These are phyloP conservation scores for Brachyistius frenatus DNA, from an alignment of 2,113 vertebrate species.

Conservation along the genomic window DNA sequence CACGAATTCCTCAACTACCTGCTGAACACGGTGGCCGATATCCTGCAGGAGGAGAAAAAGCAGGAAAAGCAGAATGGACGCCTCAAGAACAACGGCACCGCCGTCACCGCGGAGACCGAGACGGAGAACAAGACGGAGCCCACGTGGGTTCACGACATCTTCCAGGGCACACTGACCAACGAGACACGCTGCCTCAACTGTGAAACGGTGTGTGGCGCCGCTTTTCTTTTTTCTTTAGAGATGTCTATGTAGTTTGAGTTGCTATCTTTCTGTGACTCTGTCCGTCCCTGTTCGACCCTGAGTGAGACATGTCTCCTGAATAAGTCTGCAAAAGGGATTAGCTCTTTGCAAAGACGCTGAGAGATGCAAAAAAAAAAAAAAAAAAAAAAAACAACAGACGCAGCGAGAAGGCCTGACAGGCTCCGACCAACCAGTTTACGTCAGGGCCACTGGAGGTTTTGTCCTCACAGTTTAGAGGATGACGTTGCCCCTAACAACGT, in stretches of 20 bases:
- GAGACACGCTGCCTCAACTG: slow-evolving; percentile 99
- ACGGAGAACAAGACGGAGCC: slow-evolving; percentile 91
- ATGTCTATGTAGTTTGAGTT: not conserved
- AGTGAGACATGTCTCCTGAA: slow-evolving; percentile 25
- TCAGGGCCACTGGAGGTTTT: slow-evolving; percentile 34
- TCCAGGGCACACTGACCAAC: slow-evolving; percentile 98
- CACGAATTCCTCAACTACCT: slow-evolving; percentile 99
- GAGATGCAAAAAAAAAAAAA: not conserved
- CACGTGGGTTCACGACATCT: slow-evolving; percentile 98
- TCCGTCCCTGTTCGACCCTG: not conserved
- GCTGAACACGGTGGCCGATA: slow-evolving; percentile 97
- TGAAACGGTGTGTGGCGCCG: slow-evolving; percentile 89
- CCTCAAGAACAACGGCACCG: slow-evolving; percentile 92
- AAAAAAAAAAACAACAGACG: not conserved
- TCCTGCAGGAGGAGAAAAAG: slow-evolving; percentile 98
- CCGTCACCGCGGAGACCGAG: slow-evolving; percentile 86
- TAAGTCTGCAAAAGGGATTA: slow-evolving; percentile 56
- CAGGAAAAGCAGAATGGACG: slow-evolving; percentile 97
- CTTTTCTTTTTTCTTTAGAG: not conserved
- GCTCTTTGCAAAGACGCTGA: slow-evolving; percentile 34
- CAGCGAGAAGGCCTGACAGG: not conserved
- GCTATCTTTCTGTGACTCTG: not conserved
- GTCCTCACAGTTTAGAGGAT: slow-evolving; percentile 25
- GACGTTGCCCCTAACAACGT: slow-evolving; percentile 62
- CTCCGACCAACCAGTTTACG: slow-evolving; percentile 31